Conservation (phyloP, 2,113 vertebrate genomes). For the Urocitellus parryii region DNA sequence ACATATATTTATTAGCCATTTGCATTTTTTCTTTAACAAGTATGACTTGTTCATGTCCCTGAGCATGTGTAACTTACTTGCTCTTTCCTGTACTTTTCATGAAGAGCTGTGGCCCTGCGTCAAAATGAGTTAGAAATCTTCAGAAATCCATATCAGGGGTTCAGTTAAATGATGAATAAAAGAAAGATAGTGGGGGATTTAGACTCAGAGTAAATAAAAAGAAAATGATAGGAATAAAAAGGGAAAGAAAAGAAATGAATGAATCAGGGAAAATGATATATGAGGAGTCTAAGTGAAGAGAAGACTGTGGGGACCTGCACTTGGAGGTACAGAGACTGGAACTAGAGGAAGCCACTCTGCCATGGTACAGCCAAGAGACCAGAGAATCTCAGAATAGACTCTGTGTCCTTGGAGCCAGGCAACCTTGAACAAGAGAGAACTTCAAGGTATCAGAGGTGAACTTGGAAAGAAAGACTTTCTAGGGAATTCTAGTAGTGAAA, state of each 20-base stretch:
- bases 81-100: background rate
- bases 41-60: background rate
- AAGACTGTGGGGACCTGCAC: background rate
- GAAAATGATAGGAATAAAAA: slow-evolving; percentile 39
- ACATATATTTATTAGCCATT: background rate
- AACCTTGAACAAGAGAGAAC: background rate
- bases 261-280: slow-evolving; percentile 10
- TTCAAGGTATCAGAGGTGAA: slow-evolving; percentile 2
- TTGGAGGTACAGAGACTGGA: background rate
- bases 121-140: slow-evolving; percentile 42
- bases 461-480: slow-evolving; percentile 24
- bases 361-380: background rate
- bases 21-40: slow-evolving; percentile 23
- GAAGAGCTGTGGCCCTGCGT: background rate
- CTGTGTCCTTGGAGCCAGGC: background rate
- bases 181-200: background rate
- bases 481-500: background rate
- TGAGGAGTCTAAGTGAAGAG: background rate
- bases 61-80: background rate
- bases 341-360: background rate
- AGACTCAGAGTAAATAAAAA: background rate
- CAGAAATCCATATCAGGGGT: background rate
- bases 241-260: slow-evolving; percentile 29
- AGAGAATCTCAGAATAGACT: background rate
- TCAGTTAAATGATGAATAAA: slow-evolving; percentile 31